These are phyloP conservation scores for Delia radicum DNA, from an alignment of 1,140 invertebrate genomes.

Conservation along the genomic window DNA sequence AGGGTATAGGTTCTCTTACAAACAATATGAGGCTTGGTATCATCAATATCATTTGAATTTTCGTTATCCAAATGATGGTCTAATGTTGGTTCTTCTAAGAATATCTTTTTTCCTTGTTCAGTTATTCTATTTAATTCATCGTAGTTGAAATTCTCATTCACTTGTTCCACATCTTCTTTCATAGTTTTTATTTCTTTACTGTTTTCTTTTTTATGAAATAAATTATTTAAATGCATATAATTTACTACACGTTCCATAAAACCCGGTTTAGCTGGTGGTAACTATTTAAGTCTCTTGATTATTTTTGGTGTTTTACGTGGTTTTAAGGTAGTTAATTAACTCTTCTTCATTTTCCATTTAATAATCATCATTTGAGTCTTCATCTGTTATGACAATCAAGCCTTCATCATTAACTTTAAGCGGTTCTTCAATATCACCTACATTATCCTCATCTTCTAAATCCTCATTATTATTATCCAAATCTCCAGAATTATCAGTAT, in stretches of 20 bases:
- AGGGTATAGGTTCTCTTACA: constrained; percentile 41
- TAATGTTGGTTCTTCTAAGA: not conserved
- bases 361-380: not conserved
- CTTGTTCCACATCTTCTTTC: too few relatives aligned
- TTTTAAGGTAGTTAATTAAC: not conserved
- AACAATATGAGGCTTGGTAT: constrained; percentile 5
- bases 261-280: not conserved
- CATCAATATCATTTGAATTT: not conserved
- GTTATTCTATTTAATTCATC: not conserved
- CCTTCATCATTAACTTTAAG: constrained; percentile 4
- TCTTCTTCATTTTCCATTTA: not conserved
- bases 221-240: constrained; percentile 17
- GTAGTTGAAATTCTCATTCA: too few relatives aligned
- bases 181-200: too few relatives aligned
- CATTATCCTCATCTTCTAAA: not conserved
- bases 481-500: constrained; percentile 32
- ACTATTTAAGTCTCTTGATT: not conserved
- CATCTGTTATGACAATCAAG: not conserved
- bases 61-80: not conserved
- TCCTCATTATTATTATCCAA: not conserved
- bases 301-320: constrained; percentile 11
- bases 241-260: constrained; percentile 10
- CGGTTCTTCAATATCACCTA: not conserved
- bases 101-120: not conserved
- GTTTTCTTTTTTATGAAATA: not conserved